These are phyloP conservation scores for Candoia aspera DNA, from an alignment of 2,113 vertebrate genomes.

Conservation along the genomic window DNA sequence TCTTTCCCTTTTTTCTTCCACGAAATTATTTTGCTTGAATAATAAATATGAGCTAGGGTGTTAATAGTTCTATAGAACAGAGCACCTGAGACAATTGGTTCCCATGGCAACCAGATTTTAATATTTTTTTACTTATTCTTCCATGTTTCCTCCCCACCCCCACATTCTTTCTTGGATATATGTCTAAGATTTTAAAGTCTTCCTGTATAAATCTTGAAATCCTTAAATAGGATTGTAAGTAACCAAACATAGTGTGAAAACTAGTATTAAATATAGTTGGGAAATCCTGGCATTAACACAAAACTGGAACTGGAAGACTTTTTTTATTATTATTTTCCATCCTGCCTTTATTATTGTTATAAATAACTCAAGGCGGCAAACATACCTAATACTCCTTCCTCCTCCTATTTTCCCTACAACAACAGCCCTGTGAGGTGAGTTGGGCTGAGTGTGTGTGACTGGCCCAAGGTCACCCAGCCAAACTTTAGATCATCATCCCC, in stretches of 20 bases:
- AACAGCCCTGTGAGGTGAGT: no score
- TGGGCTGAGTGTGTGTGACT: no score
- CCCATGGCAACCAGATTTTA: slow-evolving; percentile 70
- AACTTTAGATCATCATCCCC: neutral
- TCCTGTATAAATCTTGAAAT: slow-evolving; percentile 16
- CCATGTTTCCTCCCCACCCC: neutral
- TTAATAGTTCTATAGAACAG: slow-evolving; percentile 63
- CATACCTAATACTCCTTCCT: no score
- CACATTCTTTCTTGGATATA: slow-evolving; percentile 42
- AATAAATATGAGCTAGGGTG: slow-evolving; percentile 67
- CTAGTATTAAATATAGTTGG: slow-evolving; percentile 9
- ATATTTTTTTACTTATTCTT: slow-evolving; percentile 61
- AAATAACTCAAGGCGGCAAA: no score
- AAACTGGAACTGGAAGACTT: neutral
- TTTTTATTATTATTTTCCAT: no score
- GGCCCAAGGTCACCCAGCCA: no score
- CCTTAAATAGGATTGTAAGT: slow-evolving; percentile 14
- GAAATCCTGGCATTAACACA: neutral
- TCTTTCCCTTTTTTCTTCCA: slow-evolving; percentile 25
- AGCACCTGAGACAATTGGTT: slow-evolving; percentile 70
- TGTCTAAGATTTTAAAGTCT: slow-evolving; percentile 55
- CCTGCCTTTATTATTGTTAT: no score
- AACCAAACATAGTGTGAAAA: slow-evolving; percentile 47
- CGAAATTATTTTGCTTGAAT: slow-evolving; percentile 72
- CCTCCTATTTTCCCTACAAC: no score